A percentile compares a stretch with the other conserved stretches of the same genome.
Conservation (phyloP, 2,797 vertebrate genomes). For the Geotrypetes seraphini region DNA sequence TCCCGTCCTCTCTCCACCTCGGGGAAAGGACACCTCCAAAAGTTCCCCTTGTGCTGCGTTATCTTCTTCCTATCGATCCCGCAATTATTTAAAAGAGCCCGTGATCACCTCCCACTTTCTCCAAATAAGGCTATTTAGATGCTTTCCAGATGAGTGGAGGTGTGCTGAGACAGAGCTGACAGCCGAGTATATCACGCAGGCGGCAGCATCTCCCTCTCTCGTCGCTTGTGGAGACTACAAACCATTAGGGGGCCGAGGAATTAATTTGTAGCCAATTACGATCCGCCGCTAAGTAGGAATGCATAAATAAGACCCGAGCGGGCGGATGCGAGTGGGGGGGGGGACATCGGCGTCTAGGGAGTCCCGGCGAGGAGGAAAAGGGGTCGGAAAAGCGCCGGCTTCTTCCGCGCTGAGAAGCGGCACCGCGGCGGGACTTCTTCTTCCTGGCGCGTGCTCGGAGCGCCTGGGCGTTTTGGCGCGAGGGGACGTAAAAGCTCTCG, state of each 20-base stretch:
- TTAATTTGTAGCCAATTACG: constrained; percentile 85
- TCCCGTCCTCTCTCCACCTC: too few relatives aligned
- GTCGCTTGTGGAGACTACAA: constrained; percentile 57
- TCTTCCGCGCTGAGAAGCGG: too few relatives aligned
- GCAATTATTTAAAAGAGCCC: constrained; percentile 54
- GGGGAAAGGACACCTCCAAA: too few relatives aligned
- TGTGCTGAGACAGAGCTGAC: constrained; percentile 51
- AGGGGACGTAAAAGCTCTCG: too few relatives aligned
- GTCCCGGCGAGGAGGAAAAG: constrained; percentile 20
- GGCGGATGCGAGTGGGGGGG: neutral
- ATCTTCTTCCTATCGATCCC: constrained; percentile 36
- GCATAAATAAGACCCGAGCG: constrained; percentile 60
- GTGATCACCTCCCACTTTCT: constrained; percentile 46
- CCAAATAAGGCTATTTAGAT: constrained; percentile 68
- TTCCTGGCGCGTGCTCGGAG: too few relatives aligned
- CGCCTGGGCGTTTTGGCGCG: too few relatives aligned
- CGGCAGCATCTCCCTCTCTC: constrained; percentile 29
- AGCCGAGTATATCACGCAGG: constrained; percentile 56
- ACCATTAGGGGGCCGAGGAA: constrained; percentile 69
- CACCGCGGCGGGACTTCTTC: too few relatives aligned
- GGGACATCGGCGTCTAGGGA: constrained; percentile 2
- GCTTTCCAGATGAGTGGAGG: constrained; percentile 62
- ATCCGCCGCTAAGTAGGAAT: constrained; percentile 59
- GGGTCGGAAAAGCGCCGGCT: constrained; percentile 6
- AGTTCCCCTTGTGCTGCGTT: constrained; percentile 13